Evolutionary conservation across 2,113 vertebrate species (phyloP).

Genomic region (Gambusia affinis): DNA sequence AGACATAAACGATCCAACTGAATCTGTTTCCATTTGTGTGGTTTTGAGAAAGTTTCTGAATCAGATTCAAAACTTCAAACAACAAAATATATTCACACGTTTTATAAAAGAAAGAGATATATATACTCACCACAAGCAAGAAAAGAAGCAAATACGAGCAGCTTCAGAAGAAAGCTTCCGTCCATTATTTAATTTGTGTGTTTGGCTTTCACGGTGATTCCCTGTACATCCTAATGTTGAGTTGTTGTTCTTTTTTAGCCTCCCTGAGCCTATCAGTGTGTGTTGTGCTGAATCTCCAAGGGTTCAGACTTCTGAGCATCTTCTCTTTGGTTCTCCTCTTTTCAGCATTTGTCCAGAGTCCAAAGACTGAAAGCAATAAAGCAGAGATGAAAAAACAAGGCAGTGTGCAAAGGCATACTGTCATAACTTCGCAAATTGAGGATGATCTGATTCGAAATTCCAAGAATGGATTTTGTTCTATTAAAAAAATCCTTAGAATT

Average conservation of each 20-base stretch:
- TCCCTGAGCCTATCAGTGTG: neutral
- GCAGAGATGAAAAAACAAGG: conserved; percentile 33
- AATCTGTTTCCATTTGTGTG: neutral
- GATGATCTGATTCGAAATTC: neutral
- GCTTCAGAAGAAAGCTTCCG: conserved; percentile 54
- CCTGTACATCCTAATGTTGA: conserved; percentile 44
- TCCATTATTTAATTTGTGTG: conserved; percentile 20
- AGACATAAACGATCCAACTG: neutral
- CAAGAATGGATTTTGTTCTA: too few species aligned
- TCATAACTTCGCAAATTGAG: neutral
- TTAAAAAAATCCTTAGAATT: too few species aligned
- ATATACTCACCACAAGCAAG: conserved; percentile 67
- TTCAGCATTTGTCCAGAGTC: conserved; percentile 68
- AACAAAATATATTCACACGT: neutral
- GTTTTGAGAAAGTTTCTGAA: neutral
- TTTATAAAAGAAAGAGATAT: neutral
- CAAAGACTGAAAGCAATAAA: conserved; percentile 78
- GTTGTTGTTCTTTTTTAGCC: neutral
- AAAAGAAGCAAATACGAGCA: conserved; percentile 61
- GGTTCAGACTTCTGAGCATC: conserved; percentile 62
- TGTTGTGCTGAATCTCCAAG: conserved; percentile 30
- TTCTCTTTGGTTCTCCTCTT: conserved; percentile 48
- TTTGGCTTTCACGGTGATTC: conserved; percentile 19
- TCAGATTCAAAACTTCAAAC: neutral
- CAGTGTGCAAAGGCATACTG: neutral